Conservation (phyloP, 2,113 vertebrate genomes). For the Canis aureus region DNA sequence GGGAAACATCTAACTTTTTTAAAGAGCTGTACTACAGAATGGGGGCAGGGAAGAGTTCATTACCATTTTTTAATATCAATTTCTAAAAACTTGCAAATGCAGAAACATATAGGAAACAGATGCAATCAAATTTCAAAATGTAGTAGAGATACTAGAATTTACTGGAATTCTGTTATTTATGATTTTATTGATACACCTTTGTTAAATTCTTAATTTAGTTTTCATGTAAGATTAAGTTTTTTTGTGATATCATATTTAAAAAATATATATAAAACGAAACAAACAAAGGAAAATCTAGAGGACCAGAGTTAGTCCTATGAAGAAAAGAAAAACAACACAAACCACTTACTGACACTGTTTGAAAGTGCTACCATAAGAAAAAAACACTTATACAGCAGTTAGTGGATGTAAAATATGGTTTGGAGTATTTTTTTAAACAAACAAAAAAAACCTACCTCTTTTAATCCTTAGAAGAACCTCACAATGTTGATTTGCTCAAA, state of each 20-base stretch:
- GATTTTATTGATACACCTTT: not conserved
- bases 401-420: not conserved
- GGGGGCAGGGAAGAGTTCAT: not conserved
- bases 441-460: not conserved
- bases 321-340: not conserved
- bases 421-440: not conserved
- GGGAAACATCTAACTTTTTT: not conserved
- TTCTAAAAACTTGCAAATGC: not conserved
- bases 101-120: not conserved
- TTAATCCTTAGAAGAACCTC: not conserved
- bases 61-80: not conserved
- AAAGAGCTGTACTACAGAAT: not conserved
- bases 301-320: not conserved
- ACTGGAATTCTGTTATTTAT: not conserved
- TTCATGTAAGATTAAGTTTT: conserved; percentile 32
- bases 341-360: not conserved
- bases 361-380: not conserved
- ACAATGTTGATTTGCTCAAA: not conserved
- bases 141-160: not conserved
- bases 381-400: not conserved
- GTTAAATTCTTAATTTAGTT: not conserved
- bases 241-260: not conserved
- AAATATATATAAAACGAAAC: not conserved
- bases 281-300: not conserved
- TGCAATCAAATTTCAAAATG: not conserved